These are phyloP conservation scores for Rhizoglyphus robini DNA, from an alignment of 1,140 invertebrate species.

Conservation along the genomic window DNA sequence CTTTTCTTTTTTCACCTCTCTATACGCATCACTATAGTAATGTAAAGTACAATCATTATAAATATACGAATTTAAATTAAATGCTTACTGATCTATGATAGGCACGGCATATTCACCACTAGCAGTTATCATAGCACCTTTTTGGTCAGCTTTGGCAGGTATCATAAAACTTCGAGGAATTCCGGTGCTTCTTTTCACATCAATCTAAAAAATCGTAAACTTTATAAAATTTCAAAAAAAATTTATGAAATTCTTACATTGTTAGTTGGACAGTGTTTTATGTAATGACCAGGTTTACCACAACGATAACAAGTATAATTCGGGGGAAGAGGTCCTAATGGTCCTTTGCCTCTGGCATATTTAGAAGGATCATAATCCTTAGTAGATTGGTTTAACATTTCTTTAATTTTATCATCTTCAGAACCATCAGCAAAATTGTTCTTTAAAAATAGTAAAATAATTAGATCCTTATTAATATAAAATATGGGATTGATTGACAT, in stretches of 20 bases:
- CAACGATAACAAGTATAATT: slow-evolving; percentile 57
- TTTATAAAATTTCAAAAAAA: slow-evolving; percentile 19
- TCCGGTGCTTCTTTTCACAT: slow-evolving; percentile 86
- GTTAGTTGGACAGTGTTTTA: slow-evolving; percentile 40
- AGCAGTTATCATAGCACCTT: slow-evolving; percentile 83
- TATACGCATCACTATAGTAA: slow-evolving; percentile 53
- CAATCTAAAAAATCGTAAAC: slow-evolving; percentile 30
- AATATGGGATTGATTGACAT: not conserved
- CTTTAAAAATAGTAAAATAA: slow-evolving; percentile 30
- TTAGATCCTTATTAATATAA: not conserved
- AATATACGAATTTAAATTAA: slow-evolving; percentile 7
- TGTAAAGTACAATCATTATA: slow-evolving; percentile 16
- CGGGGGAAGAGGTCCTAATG: slow-evolving; percentile 59
- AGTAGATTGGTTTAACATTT: slow-evolving; percentile 91
- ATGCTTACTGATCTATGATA: slow-evolving; percentile 70
- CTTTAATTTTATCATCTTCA: slow-evolving; percentile 92
- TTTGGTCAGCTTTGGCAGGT: slow-evolving; percentile 68
- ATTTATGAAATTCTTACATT: slow-evolving; percentile 40
- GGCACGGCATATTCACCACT: slow-evolving; percentile 80
- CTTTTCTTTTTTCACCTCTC: slow-evolving; percentile 53
- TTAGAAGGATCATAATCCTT: slow-evolving; percentile 91
- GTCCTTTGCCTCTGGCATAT: slow-evolving; percentile 45
- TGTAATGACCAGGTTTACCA: slow-evolving; percentile 46
- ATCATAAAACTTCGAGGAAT: slow-evolving; percentile 94
- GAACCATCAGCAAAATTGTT: slow-evolving; percentile 77